phyloP scores from a whole-genome alignment of 2,797 vertebrate species.

The Momotus momota region DNA sequence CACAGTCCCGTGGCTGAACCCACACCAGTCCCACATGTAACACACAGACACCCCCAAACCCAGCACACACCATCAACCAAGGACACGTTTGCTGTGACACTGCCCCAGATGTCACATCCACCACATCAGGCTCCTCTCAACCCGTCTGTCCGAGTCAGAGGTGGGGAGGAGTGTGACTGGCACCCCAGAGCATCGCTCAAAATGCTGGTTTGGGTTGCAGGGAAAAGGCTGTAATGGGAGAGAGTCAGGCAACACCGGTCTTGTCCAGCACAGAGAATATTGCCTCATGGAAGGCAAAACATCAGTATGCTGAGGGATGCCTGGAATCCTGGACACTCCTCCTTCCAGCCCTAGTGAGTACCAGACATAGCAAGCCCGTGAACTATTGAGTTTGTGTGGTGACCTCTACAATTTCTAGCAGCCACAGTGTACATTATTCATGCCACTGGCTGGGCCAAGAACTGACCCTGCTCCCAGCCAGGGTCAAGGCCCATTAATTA shows the following conservation, averaged over 20 bases:
- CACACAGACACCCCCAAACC: background rate
- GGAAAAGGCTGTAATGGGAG: background rate
- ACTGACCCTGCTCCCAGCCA: background rate
- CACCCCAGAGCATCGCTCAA: background rate
- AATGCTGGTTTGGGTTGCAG: background rate
- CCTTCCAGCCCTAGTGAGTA: background rate
- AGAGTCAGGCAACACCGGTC: background rate
- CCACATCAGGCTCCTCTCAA: background rate
- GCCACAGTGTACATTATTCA: background rate
- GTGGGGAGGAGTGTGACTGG: background rate
- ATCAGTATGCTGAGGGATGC: background rate
- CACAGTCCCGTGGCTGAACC: accelerated
- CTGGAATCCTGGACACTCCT: background rate
- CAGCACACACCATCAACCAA: background rate
- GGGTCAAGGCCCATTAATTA: background rate
- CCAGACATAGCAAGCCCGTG: background rate
- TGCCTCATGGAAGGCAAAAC: background rate
- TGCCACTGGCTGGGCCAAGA: background rate
- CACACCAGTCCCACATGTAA: background rate
- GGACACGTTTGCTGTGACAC: background rate
- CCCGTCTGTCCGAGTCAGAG: background rate
- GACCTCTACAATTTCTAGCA: background rate
- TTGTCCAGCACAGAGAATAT: background rate
- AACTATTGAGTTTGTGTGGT: background rate
- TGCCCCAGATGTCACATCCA: background rate